Conservation (phyloP, 2,797 vertebrate species). For the Rhinoraja longicauda region DNA sequence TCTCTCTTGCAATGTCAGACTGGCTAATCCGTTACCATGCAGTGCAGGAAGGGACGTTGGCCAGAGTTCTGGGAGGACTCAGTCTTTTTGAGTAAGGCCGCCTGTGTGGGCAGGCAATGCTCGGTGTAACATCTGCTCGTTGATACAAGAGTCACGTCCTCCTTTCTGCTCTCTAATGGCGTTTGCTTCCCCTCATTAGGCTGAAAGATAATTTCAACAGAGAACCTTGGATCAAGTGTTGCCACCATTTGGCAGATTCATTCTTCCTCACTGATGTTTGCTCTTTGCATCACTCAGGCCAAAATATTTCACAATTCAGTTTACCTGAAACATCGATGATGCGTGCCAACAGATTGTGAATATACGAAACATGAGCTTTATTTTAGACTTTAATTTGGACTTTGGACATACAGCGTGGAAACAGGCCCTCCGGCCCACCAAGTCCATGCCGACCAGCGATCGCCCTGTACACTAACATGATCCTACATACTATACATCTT, state of each 20-base stretch:
- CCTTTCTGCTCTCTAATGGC: neutral
- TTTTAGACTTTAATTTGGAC: too few species aligned
- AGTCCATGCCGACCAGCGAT: too few species aligned
- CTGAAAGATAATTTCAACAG: neutral
- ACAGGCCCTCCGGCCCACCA: neutral
- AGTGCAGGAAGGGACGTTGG: neutral
- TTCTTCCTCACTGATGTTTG: neutral
- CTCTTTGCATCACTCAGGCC: neutral
- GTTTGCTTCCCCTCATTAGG: neutral
- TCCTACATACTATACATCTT: too few species aligned
- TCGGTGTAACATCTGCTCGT: neutral
- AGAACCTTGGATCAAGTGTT: neutral
- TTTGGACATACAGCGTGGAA: too few species aligned
- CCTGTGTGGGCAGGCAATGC: neutral
- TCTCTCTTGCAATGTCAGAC: neutral
- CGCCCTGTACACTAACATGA: too few species aligned
- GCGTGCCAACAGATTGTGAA: neutral
- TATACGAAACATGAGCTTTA: neutral
- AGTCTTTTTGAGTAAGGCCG: neutral
- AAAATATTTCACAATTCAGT: neutral
- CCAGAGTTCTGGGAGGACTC: neutral
- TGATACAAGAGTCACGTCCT: neutral
- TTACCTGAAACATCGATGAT: neutral
- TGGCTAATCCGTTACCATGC: neutral
- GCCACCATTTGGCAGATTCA: neutral